phyloP scores from a whole-genome alignment of 2,797 vertebrate species.

The Lagodon rhomboides region DNA sequence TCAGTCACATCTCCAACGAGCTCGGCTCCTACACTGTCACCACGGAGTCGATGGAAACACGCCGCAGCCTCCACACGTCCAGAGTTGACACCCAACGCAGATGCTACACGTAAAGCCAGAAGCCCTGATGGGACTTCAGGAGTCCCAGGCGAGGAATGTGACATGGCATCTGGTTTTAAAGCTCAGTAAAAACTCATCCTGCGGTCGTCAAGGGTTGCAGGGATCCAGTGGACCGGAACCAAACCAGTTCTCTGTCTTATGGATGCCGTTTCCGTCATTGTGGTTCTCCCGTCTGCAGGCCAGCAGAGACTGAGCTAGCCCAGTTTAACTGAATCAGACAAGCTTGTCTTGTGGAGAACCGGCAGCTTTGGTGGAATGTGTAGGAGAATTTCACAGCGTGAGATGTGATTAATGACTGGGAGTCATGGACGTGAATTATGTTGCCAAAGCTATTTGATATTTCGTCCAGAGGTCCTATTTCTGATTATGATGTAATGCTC shows the following conservation, averaged over 20 bases:
- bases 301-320: constrained; percentile 46
- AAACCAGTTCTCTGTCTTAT: constrained; percentile 14
- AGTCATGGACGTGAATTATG: constrained; percentile 62
- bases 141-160: background rate
- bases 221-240: constrained; percentile 11
- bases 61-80: constrained; percentile 28
- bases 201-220: constrained; percentile 6
- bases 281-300: constrained; percentile 19
- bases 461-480: constrained; percentile 42
- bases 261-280: constrained; percentile 2
- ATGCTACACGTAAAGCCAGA: background rate
- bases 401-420: constrained; percentile 62
- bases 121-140: constrained; percentile 7
- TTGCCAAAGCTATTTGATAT: constrained; percentile 86
- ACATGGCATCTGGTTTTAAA: constrained; percentile 24
- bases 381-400: constrained; percentile 38
- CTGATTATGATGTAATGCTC: constrained; percentile 43
- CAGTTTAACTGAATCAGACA: constrained; percentile 31
- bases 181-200: constrained; percentile 30
- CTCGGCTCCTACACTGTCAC: constrained; percentile 18
- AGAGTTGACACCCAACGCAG: constrained; percentile 15
- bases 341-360: constrained; percentile 30
- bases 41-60: constrained; percentile 1
- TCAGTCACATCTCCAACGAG: constrained; percentile 45
- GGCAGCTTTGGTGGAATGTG: constrained; percentile 30